Conservation (phyloP, 2,888 invertebrate genomes). For the Lithophane semibrunnea region DNA sequence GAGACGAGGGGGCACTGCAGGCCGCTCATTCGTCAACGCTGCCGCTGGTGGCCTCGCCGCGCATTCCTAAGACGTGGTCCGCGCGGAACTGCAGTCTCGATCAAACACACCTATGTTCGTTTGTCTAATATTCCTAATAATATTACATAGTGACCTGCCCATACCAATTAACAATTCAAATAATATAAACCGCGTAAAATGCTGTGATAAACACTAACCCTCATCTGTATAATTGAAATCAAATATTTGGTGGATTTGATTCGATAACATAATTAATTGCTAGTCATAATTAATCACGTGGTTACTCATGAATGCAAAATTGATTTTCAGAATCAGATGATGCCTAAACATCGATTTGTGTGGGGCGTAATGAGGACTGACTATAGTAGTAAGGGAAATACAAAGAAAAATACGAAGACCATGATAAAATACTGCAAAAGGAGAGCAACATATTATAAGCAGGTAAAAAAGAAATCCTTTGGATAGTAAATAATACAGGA, state of each 20-base stretch:
- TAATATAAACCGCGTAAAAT: slow-evolving; percentile 21
- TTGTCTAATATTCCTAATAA: neutral
- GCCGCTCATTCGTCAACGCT: too few relatives aligned
- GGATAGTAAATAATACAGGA: neutral
- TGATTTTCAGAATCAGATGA: slow-evolving; percentile 29
- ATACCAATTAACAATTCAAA: slow-evolving; percentile 30
- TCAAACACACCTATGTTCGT: neutral
- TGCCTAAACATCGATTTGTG: neutral
- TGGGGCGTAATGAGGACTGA: neutral
- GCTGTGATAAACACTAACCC: slow-evolving; percentile 27
- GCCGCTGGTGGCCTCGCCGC: too few relatives aligned
- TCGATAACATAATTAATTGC: slow-evolving; percentile 36
- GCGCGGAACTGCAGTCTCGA: too few relatives aligned
- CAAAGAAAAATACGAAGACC: neutral
- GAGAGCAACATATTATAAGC: neutral
- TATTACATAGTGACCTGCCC: neutral
- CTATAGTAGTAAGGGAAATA: neutral
- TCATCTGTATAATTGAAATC: slow-evolving; percentile 37
- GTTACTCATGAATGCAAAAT: slow-evolving; percentile 35
- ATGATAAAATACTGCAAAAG: neutral
- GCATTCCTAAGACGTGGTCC: too few relatives aligned
- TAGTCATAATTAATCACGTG: slow-evolving; percentile 40
- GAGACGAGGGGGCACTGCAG: too few relatives aligned
- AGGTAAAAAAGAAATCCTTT: neutral
- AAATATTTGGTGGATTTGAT: slow-evolving; percentile 53